These are phyloP conservation scores for Drosophila sechellia DNA, from an alignment of 1,140 invertebrate species.

Conservation along the genomic window DNA sequence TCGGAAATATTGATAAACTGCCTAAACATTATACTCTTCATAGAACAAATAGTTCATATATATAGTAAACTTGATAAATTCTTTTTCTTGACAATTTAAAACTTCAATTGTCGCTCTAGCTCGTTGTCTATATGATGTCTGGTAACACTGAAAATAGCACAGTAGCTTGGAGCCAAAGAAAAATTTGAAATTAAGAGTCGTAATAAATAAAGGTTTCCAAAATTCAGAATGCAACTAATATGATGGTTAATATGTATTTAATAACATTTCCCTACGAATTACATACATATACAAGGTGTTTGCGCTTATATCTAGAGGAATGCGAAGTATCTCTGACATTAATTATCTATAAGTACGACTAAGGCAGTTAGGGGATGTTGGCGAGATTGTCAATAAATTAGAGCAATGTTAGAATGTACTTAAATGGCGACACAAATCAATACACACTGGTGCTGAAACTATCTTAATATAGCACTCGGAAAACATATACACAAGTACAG, in stretches of 20 bases:
- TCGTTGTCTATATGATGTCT: too few relatives aligned
- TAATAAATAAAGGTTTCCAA: too few relatives aligned
- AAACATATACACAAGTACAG: constrained; percentile 52
- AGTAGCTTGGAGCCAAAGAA: too few relatives aligned
- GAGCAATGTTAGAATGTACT: constrained; percentile 57
- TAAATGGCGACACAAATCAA: constrained; percentile 76
- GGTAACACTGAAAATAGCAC: too few relatives aligned
- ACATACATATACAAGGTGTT: constrained; percentile 9
- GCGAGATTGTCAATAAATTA: constrained; percentile 49
- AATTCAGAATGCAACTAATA: too few relatives aligned
- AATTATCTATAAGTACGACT: constrained; percentile 34
- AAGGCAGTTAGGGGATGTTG: constrained; percentile 38
- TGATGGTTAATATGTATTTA: constrained; percentile 34
- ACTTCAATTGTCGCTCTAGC: too few relatives aligned
- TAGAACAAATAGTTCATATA: too few relatives aligned
- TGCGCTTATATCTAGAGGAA: not conserved
- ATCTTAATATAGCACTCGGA: constrained; percentile 77
- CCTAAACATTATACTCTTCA: too few relatives aligned
- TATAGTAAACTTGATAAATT: too few relatives aligned
- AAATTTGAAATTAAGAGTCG: too few relatives aligned
- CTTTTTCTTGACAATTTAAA: too few relatives aligned
- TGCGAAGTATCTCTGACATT: constrained; percentile 22
- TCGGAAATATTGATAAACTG: too few relatives aligned
- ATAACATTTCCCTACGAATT: constrained; percentile 45
- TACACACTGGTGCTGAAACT: constrained; percentile 41